A percentile compares a stretch with the other conserved stretches of the same genome.
Conservation (phyloP, 2,797 vertebrate genomes). For the Rhinella marina region DNA sequence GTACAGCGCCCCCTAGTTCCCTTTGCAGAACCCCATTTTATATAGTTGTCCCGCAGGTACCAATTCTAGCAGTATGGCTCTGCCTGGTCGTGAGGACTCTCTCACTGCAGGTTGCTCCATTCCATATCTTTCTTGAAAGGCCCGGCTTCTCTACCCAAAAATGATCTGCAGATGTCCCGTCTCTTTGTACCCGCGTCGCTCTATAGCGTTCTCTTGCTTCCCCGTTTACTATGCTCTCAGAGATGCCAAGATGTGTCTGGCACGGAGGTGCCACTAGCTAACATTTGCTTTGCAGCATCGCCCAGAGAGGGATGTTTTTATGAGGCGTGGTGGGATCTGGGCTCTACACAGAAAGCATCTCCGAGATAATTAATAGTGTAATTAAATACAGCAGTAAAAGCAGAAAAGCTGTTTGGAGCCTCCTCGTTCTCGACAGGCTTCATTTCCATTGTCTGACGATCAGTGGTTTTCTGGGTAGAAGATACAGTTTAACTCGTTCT, state of each 20-base stretch:
- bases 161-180: neutral
- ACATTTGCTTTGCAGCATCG: constrained; percentile 58
- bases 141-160: neutral
- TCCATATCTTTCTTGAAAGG: neutral
- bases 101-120: neutral
- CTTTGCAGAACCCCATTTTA: too few relatives aligned
- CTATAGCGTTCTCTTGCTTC: neutral
- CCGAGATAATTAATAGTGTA: constrained; percentile 62
- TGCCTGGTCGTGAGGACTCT: neutral
- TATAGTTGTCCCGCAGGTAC: neutral
- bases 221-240: neutral
- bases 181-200: neutral
- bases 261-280: constrained; percentile 38
- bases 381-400: constrained; percentile 62
- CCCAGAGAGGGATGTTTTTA: constrained; percentile 46
- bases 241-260: constrained; percentile 15
- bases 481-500: constrained; percentile 27
- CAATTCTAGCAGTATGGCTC: neutral
- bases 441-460: constrained; percentile 40
- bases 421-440: constrained; percentile 35
- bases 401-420: constrained; percentile 50
- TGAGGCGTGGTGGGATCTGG: constrained; percentile 46
- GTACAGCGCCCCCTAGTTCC: too few relatives aligned
- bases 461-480: neutral
- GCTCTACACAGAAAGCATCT: constrained; percentile 44